Evolutionary conservation across 2,888 invertebrate genomes (phyloP), one percentile per base, ranked within the genome.

Genomic region (Orchesellides sinensis): DNA sequence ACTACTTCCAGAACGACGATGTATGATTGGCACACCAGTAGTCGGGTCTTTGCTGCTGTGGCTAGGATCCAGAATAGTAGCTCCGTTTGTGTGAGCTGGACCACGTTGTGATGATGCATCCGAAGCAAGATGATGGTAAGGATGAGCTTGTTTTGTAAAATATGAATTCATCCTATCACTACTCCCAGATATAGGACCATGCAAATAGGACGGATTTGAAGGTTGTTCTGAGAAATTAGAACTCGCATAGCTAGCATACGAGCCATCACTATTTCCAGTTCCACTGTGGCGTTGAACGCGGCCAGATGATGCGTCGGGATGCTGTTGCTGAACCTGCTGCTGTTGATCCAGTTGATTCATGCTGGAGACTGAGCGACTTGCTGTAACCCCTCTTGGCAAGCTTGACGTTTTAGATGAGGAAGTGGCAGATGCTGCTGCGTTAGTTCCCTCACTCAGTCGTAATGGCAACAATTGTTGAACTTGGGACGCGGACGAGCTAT

Each of bases 401-500:
- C 87, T 88, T 10, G 87, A 84, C 5, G 87, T 87, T 49, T 88
- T 88, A 17, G 82, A 68, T 0, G 79, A n/a, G 47, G 65, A 12
- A 10, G 32, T 3, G 5, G 66, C 5, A 10, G 77, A 23, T 2
- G 66, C 47, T 4, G 65, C 29, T 32, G 32, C 32, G 10, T 10
- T 40, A 1, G 77, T 83, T 19, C 87, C 86, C 70, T 88, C 88
- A 54, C 87, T 88, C 3, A 88, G 80, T 14, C 88, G 82, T 12
- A 86, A 83, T 47, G 88, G 88, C 49, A 88, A 66, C 12, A 88
- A 27, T 79, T 88, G 88, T 73, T 88, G 88, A 54, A 87, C 81
- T 83, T 80, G 74, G 14, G 81, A 74, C 27, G 83, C 10, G 45
- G 83, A 74, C 0, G 82, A 82, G 23, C 61, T 70, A 19, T 82